Conservation (phyloP, 2,797 vertebrate species). For the Acanthiza pusilla region DNA sequence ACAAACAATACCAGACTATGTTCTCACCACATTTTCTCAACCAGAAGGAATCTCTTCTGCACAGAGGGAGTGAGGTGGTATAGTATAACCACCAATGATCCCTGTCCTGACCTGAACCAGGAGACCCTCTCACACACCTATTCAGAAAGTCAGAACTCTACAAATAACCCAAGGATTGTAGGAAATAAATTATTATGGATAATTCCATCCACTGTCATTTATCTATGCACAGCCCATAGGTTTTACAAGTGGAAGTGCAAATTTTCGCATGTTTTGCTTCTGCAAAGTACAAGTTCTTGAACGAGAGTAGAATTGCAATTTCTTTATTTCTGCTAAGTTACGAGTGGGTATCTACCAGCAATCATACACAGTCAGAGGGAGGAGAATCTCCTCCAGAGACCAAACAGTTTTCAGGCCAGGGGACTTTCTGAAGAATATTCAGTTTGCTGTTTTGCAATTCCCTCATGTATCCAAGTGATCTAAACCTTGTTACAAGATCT, state of each 20-base stretch:
- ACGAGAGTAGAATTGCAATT: neutral
- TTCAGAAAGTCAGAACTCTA: neutral
- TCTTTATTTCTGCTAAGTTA: neutral
- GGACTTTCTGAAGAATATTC: neutral
- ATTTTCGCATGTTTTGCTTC: neutral
- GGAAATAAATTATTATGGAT: neutral
- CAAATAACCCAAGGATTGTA: neutral
- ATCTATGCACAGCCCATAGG: accelerated
- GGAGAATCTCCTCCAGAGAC: neutral
- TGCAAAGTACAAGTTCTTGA: neutral
- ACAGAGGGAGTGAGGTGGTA: neutral
- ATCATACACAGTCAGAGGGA: neutral
- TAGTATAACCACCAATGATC: neutral
- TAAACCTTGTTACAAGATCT: neutral
- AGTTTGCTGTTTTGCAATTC: neutral
- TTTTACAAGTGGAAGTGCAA: neutral
- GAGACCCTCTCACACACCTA: neutral
- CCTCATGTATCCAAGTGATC: neutral
- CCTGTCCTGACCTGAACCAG: neutral
- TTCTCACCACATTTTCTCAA: accelerated
- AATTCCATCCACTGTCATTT: neutral
- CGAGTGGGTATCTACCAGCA: neutral
- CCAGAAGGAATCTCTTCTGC: neutral
- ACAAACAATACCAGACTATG: neutral
- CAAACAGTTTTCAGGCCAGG: neutral